Conservation (phyloP, 2,113 vertebrate genomes). For the Apeltes quadracus region DNA sequence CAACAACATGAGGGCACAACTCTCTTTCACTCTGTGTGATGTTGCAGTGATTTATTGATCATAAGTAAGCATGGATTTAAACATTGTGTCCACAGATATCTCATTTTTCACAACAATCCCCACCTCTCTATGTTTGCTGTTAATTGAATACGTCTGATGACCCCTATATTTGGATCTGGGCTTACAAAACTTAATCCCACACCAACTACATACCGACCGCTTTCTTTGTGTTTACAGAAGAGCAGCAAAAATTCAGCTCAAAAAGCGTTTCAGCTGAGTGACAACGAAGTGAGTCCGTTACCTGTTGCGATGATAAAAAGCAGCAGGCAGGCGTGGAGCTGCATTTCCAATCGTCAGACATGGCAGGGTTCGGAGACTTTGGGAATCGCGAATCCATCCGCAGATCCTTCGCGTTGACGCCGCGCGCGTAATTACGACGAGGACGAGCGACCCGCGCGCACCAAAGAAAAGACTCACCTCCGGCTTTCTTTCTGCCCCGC, state of each 20-base stretch:
- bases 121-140: neutral
- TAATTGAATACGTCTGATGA: neutral
- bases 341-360: constrained; percentile 80
- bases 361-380: constrained; percentile 62
- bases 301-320: constrained; percentile 75
- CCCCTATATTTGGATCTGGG: no score
- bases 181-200: neutral
- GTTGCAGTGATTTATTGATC: neutral
- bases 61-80: neutral
- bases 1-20: neutral
- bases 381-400: constrained; percentile 39
- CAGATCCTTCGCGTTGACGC: constrained; percentile 13
- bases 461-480: neutral
- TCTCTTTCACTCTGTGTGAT: neutral
- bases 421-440: neutral
- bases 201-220: neutral
- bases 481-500: neutral
- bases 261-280: no score
- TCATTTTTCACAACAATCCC: neutral
- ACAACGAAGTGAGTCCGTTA: constrained; percentile 46
- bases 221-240: neutral
- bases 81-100: neutral
- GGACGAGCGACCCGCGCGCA: neutral
- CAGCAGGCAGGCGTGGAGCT: constrained; percentile 67
- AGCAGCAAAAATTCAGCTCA: no score